Base-by-base conservation (phyloP, 35 echinoderm and acorn worm species). In the Ophiothrix spiculata region DNA sequence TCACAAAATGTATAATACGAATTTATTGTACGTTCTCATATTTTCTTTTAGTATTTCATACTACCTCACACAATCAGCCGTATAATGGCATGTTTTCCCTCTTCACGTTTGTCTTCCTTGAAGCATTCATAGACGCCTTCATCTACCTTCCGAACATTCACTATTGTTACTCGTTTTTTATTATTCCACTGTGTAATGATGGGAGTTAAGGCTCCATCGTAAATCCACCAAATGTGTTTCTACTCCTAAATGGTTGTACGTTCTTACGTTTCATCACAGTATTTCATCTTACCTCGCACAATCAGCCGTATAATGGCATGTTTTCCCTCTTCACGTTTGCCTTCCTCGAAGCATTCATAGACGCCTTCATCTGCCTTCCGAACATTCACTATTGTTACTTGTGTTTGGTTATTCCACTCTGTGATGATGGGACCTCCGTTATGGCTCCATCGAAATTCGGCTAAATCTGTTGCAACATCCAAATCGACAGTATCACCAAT, bases 231-330 rank as follows among this genome's bases (percentile, higher is more conserved):
- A 1, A n/a, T 15, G 17, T 10, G 60, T 12, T 10, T 12, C 29
- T n/a, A n/a, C n/a, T n/a, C n/a, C n/a, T n/a, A n/a, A n/a, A n/a
- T n/a, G n/a, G n/a, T n/a, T n/a, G n/a, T n/a, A n/a, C n/a, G n/a
- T n/a, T n/a, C n/a, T n/a, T n/a, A n/a, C n/a, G n/a, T n/a, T n/a
- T n/a, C n/a, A n/a, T n/a, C n/a, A n/a, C n/a, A n/a, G n/a, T n/a
- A n/a, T n/a, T n/a, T n/a, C n/a, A n/a, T n/a, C n/a, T n/a, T 86
- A 92, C 90, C 85, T 87, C 90, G 32, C 2, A 92, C 90, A 83
- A 92, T 87, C 0, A 92, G 90, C 25, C 39, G 46, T 69, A 85
- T 82, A 23, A 92, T 76, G 2, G 37, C 85, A 60, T 87, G 85
- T 13, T 33, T 77, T 76, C 80, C 79, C 4, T 38, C 69, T 34